A percentile compares a stretch with the other conserved stretches of the same genome.
phyloP scores from a whole-genome alignment of 2,113 vertebrate species.

The Crotophaga sulcirostris region DNA sequence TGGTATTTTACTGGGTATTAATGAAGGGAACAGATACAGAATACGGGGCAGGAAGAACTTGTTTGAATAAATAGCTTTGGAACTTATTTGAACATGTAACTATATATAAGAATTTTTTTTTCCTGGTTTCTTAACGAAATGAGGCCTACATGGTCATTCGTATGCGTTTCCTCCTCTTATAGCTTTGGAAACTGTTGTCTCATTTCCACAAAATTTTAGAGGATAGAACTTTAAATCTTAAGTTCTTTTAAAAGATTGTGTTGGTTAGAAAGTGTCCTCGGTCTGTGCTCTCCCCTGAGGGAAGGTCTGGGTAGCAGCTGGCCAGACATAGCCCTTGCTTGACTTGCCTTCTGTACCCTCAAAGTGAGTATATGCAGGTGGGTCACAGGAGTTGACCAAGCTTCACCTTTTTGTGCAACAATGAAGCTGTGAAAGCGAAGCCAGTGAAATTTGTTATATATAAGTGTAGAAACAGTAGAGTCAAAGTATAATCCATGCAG shows the following conservation, averaged over 20 bases:
- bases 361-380: not conserved
- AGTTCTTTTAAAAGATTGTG: not conserved
- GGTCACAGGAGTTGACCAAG: not conserved
- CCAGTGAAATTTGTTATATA: not conserved
- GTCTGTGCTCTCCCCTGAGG: accelerated
- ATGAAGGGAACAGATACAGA: not conserved
- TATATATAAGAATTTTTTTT: not conserved
- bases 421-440: not conserved
- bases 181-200: not conserved
- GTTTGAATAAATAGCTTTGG: not conserved
- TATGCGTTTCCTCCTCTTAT: not conserved
- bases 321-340: not conserved
- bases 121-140: not conserved
- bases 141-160: not conserved
- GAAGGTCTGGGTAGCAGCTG: not conserved
- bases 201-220: not conserved
- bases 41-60: not conserved
- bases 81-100: not conserved
- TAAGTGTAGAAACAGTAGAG: not conserved
- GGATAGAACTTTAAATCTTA: not conserved
- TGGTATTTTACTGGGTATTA: not conserved
- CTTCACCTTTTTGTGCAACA: accelerated
- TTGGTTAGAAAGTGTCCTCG: not conserved
- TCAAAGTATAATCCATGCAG: not conserved
- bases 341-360: not conserved